A percentile compares a stretch with the other conserved stretches of the same genome.
These are phyloP conservation scores for Aplocera efformata DNA, from an alignment of 2,888 invertebrate species.

Conservation along the genomic window DNA sequence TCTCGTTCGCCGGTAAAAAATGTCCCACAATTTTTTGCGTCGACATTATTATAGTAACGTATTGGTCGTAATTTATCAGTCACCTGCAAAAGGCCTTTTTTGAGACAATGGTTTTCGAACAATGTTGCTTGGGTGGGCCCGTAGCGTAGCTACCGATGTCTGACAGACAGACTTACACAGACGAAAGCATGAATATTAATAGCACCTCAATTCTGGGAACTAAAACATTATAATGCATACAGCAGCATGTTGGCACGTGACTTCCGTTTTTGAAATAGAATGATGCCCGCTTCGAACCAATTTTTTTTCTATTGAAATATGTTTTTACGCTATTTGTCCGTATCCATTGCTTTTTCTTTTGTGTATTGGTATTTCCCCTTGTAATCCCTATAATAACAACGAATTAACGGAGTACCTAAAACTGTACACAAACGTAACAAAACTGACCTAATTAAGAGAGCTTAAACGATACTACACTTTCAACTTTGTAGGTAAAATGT, in stretches of 20 bases:
- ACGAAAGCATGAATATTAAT: conserved; percentile 56
- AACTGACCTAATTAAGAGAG: too few relatives aligned
- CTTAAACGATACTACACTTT: too few relatives aligned
- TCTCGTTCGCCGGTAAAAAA: conserved; percentile 15
- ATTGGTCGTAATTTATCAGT: conserved; percentile 40
- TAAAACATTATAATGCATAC: conserved; percentile 63
- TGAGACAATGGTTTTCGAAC: conserved; percentile 46
- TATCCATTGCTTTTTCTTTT: too few relatives aligned
- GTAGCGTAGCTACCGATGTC: conserved; percentile 32
- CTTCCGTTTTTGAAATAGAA: conserved; percentile 70
- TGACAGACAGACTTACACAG: conserved; percentile 31
- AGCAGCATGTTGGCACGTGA: conserved; percentile 56
- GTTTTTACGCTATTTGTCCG: too few relatives aligned
- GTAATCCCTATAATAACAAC: too few relatives aligned
- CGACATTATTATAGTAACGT: conserved; percentile 18
- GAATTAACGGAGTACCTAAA: too few relatives aligned
- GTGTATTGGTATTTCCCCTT: too few relatives aligned
- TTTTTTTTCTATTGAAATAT: not conserved
- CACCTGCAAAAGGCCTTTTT: conserved; percentile 47
- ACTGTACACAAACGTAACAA: too few relatives aligned
- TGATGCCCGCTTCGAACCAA: conserved; percentile 30
- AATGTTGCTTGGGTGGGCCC: conserved; percentile 62
- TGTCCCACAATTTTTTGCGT: conserved; percentile 23
- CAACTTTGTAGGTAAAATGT: too few relatives aligned
- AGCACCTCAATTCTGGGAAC: conserved; percentile 59